Evolutionary conservation across 1,140 invertebrate genomes (phyloP).

Genomic region (Hermetia illucens): DNA sequence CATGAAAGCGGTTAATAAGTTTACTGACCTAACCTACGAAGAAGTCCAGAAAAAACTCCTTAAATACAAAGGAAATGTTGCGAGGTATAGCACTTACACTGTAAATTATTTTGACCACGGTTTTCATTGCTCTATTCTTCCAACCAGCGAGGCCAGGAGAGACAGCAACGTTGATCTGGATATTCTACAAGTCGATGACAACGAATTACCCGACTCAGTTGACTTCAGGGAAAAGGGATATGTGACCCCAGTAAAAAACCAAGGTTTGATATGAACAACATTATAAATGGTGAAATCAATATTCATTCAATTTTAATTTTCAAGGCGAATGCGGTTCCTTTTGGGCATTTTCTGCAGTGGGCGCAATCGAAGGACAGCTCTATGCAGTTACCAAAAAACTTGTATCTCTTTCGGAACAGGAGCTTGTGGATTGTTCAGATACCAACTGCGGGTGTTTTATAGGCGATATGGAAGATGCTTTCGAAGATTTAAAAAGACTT

Average conservation of each 20-base stretch:
- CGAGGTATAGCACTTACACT: background rate
- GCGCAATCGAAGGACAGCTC: conserved; percentile 83
- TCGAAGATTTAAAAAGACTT: conserved; percentile 73
- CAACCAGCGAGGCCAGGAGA: background rate
- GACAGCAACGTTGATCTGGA: background rate
- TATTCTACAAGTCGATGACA: background rate
- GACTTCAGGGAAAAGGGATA: conserved; percentile 45
- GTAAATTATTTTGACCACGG: background rate
- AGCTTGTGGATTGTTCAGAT: conserved; percentile 82
- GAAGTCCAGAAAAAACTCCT: conserved; percentile 11
- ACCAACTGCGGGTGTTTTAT: conserved; percentile 89
- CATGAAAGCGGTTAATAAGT: conserved; percentile 36
- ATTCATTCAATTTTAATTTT: conserved; percentile 48
- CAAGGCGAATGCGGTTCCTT: conserved; percentile 83
- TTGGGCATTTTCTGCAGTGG: conserved; percentile 77
- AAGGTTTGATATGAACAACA: no score
- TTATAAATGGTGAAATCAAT: background rate
- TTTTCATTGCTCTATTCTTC: background rate
- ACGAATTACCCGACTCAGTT: conserved; percentile 20
- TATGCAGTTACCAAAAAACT: conserved; percentile 65
- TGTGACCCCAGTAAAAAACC: conserved; percentile 48
- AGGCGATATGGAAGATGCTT: conserved; percentile 75
- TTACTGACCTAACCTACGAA: conserved; percentile 32
- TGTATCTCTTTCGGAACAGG: conserved; percentile 85
- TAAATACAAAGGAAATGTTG: background rate